Evolutionary conservation across 2,113 vertebrate species (phyloP).

Genomic region (Craseonycteris thonglongyai): DNA sequence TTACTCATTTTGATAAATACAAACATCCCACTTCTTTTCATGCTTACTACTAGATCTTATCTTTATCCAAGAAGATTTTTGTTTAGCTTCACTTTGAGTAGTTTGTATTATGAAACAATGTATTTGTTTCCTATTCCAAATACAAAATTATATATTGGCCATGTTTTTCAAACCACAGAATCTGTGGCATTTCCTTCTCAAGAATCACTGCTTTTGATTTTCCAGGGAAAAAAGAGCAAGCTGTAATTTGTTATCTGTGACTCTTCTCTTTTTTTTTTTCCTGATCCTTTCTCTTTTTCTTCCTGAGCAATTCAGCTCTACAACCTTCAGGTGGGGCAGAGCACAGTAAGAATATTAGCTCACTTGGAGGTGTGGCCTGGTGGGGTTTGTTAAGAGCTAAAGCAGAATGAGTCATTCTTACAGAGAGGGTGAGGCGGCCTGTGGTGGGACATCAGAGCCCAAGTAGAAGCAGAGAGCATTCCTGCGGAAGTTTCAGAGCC

Average conservation of each 20-base stretch:
- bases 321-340: neutral
- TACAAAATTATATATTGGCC: slow-evolving; percentile 15
- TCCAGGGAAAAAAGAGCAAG: neutral
- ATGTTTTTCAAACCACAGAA: neutral
- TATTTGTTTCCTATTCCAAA: slow-evolving; percentile 40
- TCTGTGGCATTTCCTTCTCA: slow-evolving; percentile 6
- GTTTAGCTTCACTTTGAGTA: slow-evolving; percentile 4
- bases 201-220: neutral
- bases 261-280: neutral
- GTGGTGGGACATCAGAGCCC: neutral
- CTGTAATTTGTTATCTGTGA: neutral
- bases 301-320: neutral
- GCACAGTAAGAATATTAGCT: neutral
- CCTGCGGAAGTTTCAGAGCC: neutral
- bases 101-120: slow-evolving; percentile 28
- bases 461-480: neutral
- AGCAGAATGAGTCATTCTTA: neutral
- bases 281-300: neutral
- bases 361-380: too few relatives aligned
- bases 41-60: neutral
- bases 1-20: neutral
- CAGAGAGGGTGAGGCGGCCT: accelerated
- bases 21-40: neutral
- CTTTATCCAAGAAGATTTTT: neutral
- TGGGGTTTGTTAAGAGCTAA: neutral